A percentile compares a stretch with the other conserved stretches of the same genome.
phyloP scores from a whole-genome alignment of 2,797 vertebrate genomes.

The Danio choprae region DNA sequence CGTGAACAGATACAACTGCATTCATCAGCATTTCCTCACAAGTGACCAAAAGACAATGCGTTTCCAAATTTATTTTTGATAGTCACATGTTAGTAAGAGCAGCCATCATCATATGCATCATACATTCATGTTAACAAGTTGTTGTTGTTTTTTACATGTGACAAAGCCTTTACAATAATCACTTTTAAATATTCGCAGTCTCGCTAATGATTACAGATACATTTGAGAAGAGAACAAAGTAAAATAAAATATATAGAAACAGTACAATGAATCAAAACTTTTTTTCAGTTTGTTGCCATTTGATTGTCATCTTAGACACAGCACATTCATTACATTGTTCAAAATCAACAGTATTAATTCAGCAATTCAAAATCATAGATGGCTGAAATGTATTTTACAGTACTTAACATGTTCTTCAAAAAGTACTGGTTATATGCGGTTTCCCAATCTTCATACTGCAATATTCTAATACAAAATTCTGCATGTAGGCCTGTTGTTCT shows the following conservation, averaged over 20 bases:
- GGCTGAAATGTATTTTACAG: too few species aligned
- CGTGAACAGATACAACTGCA: not conserved
- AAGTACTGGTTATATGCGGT: too few species aligned
- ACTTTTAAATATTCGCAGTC: not conserved
- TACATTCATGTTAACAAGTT: not conserved
- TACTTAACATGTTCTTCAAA: too few species aligned
- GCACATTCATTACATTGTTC: not conserved
- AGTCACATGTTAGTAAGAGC: not conserved
- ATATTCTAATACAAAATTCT: not conserved
- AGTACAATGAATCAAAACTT: not conserved
- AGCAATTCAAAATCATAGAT: too few species aligned
- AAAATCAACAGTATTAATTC: not conserved
- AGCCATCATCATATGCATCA: not conserved
- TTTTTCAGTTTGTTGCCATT: not conserved
- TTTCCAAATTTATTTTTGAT: constrained; percentile 13
- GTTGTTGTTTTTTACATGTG: not conserved
- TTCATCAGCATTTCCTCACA: constrained; percentile 14
- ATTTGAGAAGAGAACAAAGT: not conserved
- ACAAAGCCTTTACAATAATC: not conserved
- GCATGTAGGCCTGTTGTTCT: not conserved
- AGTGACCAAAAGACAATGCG: not conserved
- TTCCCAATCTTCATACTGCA: not conserved
- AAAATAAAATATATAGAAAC: not conserved
- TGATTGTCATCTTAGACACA: constrained; percentile 7
- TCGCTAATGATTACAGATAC: not conserved